Evolutionary conservation across 1,140 invertebrate species (phyloP).

Genomic region (Aphaenogaster ashmeadi): DNA sequence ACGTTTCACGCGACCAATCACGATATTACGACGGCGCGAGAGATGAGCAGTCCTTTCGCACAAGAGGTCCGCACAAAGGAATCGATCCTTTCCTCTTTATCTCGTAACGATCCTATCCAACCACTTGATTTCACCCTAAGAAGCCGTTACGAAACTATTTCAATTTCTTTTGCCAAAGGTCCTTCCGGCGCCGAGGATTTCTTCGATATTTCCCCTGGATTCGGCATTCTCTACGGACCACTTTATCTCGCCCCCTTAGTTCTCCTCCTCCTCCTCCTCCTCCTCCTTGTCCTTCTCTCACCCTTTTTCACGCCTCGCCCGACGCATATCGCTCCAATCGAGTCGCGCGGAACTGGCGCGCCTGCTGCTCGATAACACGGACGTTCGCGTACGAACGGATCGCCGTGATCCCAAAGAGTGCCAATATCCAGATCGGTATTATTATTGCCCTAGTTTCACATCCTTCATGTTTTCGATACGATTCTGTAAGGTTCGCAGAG

Average conservation of each 20-base stretch:
- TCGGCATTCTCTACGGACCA: slow-evolving; percentile 61
- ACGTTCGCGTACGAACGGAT: slow-evolving; percentile 36
- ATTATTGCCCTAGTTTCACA: slow-evolving; percentile 46
- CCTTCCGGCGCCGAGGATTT: slow-evolving; percentile 50
- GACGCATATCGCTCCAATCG: slow-evolving; percentile 59
- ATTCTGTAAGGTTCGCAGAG: neutral
- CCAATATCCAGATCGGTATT: slow-evolving; percentile 34
- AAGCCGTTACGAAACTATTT: slow-evolving; percentile 66
- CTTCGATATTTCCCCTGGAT: slow-evolving; percentile 57
- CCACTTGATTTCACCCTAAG: slow-evolving; percentile 62
- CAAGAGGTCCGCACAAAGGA: slow-evolving; percentile 43
- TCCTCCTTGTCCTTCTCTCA: neutral
- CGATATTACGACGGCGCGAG: slow-evolving; percentile 50
- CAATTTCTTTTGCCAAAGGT: slow-evolving; percentile 60
- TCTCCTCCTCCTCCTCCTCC: neutral
- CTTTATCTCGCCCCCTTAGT: slow-evolving; percentile 47
- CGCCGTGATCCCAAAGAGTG: neutral
- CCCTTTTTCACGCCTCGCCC: slow-evolving; percentile 51
- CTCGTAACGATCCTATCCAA: slow-evolving; percentile 53
- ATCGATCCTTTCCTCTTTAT: slow-evolving; percentile 60
- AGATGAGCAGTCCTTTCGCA: slow-evolving; percentile 45
- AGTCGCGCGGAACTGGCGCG: slow-evolving; percentile 41
- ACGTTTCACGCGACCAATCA: slow-evolving; percentile 54
- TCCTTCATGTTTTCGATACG: neutral
- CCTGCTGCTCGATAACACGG: slow-evolving; percentile 50